Conservation (phyloP, 2,888 invertebrate genomes). For the Lamellibrachia columna region DNA sequence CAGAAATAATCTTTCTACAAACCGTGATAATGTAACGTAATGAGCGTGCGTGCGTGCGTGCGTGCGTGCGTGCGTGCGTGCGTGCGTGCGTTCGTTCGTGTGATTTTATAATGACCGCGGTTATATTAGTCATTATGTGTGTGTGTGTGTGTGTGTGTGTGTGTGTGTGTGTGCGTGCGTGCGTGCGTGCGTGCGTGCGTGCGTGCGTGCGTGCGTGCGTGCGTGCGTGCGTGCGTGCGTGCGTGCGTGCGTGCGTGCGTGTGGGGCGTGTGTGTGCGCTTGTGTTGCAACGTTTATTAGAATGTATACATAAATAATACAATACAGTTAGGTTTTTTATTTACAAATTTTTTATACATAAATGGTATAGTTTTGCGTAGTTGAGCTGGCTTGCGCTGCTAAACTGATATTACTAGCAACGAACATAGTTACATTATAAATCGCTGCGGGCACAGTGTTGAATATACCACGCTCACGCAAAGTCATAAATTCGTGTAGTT, state of each 20-base stretch:
- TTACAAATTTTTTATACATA: background rate
- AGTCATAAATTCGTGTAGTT: background rate
- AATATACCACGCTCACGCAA: background rate
- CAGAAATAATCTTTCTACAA: too few species aligned
- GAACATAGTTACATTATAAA: background rate
- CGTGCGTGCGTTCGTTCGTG: background rate
- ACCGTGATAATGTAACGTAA: background rate
- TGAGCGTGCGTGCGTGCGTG: background rate
- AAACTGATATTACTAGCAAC: background rate
- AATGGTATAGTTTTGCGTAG: background rate
- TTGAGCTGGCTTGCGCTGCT: background rate
- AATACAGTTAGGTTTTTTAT: background rate
- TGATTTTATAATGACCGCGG: too few species aligned
- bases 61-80: background rate
- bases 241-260: background rate
- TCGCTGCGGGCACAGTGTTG: background rate
- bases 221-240: background rate
- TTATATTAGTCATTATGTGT: too few species aligned
- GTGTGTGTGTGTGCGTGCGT: too few species aligned
- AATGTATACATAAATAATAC: background rate
- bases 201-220: background rate
- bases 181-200: background rate
- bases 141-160: too few species aligned
- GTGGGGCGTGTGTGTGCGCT: too few species aligned
- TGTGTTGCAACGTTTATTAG: background rate